Evolutionary conservation across 1,140 invertebrate species (phyloP).

Genomic region (Pseudomyrmex cubaensis): DNA sequence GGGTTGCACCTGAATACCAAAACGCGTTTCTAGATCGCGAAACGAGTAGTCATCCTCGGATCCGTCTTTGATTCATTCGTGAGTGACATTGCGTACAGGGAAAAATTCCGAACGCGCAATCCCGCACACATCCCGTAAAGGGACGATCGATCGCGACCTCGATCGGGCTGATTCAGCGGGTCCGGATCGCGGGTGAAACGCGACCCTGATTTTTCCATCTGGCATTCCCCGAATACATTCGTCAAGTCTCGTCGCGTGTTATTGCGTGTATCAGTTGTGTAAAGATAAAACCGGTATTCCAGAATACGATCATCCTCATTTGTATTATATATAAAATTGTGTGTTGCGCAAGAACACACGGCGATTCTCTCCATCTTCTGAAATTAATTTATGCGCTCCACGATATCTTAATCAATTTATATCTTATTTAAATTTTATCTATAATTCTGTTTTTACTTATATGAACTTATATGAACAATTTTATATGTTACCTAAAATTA

Average conservation of each 20-base stretch:
- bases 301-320: constrained; percentile 5
- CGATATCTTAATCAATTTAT: constrained; percentile 13
- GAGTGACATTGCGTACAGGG: constrained; percentile 63
- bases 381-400: not conserved
- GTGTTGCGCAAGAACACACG: constrained; percentile 26
- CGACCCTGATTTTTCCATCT: no score
- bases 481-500: no score
- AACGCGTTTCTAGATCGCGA: not conserved
- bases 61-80: constrained; percentile 69
- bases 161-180: constrained; percentile 59
- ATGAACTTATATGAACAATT: not conserved
- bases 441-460: no score
- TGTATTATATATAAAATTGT: not conserved
- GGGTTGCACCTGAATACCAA: constrained; percentile 10
- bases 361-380: not conserved
- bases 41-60: constrained; percentile 18
- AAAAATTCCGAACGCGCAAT: constrained; percentile 59
- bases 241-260: not conserved
- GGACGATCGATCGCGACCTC: constrained; percentile 33
- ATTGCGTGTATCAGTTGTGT: not conserved
- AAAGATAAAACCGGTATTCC: constrained; percentile 49
- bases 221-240: no score
- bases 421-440: not conserved
- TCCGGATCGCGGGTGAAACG: constrained; percentile 27
- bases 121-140: constrained; percentile 48